phyloP scores from a whole-genome alignment of 2,113 vertebrate species.

The Lonchura striata region DNA sequence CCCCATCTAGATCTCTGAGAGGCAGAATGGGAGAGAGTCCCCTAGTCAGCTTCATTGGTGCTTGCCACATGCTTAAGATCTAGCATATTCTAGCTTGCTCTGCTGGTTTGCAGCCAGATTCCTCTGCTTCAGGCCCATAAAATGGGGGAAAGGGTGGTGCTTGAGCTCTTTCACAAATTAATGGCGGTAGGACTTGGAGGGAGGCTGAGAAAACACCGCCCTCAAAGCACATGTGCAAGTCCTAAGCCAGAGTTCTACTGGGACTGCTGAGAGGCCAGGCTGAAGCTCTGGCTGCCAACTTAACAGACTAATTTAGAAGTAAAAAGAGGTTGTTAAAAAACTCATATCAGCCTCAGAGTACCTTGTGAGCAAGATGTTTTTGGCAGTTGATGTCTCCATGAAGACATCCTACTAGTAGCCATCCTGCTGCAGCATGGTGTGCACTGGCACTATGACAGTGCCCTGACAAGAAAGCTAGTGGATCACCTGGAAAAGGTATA shows the following conservation, averaged over 20 bases:
- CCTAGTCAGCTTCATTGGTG: neutral
- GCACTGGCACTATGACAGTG: neutral
- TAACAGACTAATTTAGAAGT: neutral
- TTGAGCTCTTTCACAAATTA: neutral
- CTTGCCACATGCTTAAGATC: neutral
- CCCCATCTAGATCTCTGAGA: neutral
- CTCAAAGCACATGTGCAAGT: neutral
- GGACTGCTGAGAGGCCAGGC: neutral
- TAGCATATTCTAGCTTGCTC: neutral
- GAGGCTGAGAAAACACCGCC: neutral
- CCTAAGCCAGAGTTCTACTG: neutral
- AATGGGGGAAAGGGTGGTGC: neutral
- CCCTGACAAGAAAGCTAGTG: accelerated
- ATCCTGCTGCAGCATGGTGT: neutral
- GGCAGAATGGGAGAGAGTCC: neutral
- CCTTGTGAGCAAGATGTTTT: accelerated
- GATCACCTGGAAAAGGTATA: neutral
- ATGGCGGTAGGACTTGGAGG: neutral
- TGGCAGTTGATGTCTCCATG: neutral
- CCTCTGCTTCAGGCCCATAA: neutral
- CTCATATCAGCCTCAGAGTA: neutral
- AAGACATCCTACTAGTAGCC: neutral
- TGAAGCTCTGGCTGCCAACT: neutral
- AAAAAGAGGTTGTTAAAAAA: neutral
- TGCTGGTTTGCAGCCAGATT: neutral